These are phyloP conservation scores for Patella vulgata DNA, from an alignment of 1,140 invertebrate species.

Conservation along the genomic window DNA sequence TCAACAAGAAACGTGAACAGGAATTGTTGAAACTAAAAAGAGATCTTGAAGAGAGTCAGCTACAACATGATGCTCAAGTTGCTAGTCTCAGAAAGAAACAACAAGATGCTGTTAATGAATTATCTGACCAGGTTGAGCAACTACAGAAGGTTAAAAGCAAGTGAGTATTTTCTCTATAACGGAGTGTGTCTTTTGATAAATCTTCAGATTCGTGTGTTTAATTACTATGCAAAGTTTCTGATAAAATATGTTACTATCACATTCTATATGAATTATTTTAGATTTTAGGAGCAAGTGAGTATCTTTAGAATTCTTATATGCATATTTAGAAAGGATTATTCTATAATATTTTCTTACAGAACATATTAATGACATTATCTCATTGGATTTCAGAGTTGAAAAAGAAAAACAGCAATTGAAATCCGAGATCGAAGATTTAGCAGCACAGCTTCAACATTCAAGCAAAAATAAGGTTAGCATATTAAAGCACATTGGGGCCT, in stretches of 20 bases:
- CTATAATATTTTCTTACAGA: too few relatives aligned
- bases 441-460: too few relatives aligned
- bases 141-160: constrained; percentile 98
- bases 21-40: constrained; percentile 96
- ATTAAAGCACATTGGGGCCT: neutral
- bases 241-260: too few relatives aligned
- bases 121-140: constrained; percentile 98
- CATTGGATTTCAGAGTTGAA: constrained; percentile 92
- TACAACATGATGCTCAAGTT: neutral
- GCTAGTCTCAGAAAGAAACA: constrained; percentile 68
- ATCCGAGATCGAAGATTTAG: constrained; percentile 85
- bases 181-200: neutral
- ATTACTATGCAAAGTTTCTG: too few relatives aligned
- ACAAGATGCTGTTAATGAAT: constrained; percentile 90
- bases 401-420: constrained; percentile 92
- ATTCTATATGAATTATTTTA: too few relatives aligned
- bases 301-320: too few relatives aligned
- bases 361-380: too few relatives aligned
- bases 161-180: constrained; percentile 74
- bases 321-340: too few relatives aligned
- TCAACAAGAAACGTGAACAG: constrained; percentile 98
- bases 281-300: too few relatives aligned
- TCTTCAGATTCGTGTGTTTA: too few relatives aligned
- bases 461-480: neutral
- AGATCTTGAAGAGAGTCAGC: constrained; percentile 89